Conservation (phyloP, 2,113 vertebrate genomes). For the Periophthalmus modestus region DNA sequence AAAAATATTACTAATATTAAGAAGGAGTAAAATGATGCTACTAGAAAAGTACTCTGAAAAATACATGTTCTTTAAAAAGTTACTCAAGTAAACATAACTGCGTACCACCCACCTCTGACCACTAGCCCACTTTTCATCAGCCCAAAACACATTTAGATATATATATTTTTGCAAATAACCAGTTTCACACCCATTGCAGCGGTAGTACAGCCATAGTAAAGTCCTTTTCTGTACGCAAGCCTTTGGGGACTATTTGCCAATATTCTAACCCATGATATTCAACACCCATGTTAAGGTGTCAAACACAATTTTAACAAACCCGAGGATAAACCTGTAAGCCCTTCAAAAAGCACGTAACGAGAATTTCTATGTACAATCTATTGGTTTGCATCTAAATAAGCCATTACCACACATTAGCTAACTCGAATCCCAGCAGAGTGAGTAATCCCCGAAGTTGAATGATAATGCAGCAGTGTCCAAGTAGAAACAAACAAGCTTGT, state of each 20-base stretch:
- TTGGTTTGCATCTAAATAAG: slow-evolving; percentile 1
- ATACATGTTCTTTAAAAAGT: too few relatives aligned
- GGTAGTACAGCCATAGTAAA: too few relatives aligned
- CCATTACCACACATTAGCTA: slow-evolving; percentile 1
- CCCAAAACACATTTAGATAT: too few relatives aligned
- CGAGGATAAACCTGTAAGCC: not conserved
- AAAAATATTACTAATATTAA: too few relatives aligned
- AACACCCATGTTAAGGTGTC: not conserved
- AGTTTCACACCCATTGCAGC: too few relatives aligned
- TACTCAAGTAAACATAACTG: too few relatives aligned
- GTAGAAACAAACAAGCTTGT: not conserved
- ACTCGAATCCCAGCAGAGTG: not conserved
- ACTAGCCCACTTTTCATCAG: too few relatives aligned
- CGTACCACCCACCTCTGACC: too few relatives aligned
- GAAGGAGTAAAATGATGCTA: too few relatives aligned
- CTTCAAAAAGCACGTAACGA: not conserved
- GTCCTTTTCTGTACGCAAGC: too few relatives aligned
- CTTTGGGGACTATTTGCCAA: not conserved
- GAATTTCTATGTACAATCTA: not conserved
- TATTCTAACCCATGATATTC: not conserved
- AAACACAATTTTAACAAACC: not conserved
- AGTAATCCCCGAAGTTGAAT: not conserved
- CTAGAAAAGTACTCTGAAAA: too few relatives aligned
- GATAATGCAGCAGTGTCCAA: not conserved
- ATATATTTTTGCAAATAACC: too few relatives aligned